phyloP scores from a whole-genome alignment of 2,888 invertebrate species.

The Plebejus melissa region DNA sequence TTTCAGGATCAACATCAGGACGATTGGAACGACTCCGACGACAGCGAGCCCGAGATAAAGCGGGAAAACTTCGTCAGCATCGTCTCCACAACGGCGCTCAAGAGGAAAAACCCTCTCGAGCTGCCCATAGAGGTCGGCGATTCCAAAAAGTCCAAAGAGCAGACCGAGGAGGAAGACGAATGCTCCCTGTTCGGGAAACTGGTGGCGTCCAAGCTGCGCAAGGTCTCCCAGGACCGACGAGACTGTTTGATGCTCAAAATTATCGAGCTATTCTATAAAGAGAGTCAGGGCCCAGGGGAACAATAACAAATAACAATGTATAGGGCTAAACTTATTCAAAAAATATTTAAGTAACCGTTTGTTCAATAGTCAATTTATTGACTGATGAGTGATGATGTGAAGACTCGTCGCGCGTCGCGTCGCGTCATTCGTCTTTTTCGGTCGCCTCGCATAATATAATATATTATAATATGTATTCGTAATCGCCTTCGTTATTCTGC shows the following conservation, averaged over 20 bases:
- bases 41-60: background rate
- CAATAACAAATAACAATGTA: background rate
- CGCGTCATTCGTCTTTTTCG: no score
- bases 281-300: background rate
- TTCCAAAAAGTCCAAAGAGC: background rate
- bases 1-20: background rate
- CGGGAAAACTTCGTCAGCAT: background rate
- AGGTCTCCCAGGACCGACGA: background rate
- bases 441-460: no score
- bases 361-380: no score
- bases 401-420: no score
- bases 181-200: constrained; percentile 9
- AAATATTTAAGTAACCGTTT: background rate
- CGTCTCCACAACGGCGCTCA: background rate
- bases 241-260: constrained; percentile 8
- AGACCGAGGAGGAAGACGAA: background rate
- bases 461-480: no score
- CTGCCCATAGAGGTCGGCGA: background rate
- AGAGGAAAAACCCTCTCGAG: background rate
- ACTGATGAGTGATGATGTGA: no score
- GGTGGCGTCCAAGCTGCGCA: background rate
- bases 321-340: background rate
- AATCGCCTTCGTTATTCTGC: no score
- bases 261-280: background rate
- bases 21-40: background rate